phyloP scores from a whole-genome alignment of 2,888 invertebrate genomes.

The Drosophila diplacantha region DNA sequence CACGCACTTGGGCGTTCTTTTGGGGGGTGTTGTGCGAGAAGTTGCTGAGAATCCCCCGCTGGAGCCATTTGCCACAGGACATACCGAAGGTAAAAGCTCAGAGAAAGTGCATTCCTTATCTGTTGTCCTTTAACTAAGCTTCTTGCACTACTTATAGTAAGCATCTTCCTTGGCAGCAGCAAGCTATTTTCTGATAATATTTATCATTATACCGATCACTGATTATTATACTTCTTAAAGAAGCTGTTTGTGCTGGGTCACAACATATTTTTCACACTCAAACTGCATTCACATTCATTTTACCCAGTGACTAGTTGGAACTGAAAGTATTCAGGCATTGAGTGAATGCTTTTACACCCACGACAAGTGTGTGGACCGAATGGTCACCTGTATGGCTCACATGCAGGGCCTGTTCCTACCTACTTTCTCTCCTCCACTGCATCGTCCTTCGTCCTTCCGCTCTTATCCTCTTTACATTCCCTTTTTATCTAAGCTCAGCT shows the following conservation, averaged over 20 bases:
- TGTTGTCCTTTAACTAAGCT: background rate
- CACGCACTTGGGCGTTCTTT: background rate
- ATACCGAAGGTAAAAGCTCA: background rate
- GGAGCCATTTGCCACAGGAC: background rate
- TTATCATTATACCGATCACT: background rate
- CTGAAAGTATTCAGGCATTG: background rate
- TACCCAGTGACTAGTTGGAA: background rate
- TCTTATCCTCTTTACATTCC: conserved; percentile 13
- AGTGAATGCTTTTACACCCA: conserved; percentile 5
- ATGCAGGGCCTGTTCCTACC: no score
- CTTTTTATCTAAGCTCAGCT: conserved; percentile 35
- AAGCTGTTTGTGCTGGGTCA: background rate
- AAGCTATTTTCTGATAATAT: background rate
- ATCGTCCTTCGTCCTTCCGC: conserved; percentile 2
- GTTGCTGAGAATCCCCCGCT: background rate
- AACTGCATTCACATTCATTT: background rate
- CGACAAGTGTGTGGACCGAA: background rate
- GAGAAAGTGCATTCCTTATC: background rate
- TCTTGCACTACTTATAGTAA: background rate
- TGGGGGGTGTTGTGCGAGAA: background rate
- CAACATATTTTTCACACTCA: background rate
- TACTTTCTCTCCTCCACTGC: no score
- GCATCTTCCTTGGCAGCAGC: background rate
- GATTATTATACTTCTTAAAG: background rate
- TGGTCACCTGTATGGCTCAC: conserved; percentile 8